Evolutionary conservation across 2,113 vertebrate species (phyloP).

Genomic region (Corvus moneduloides): DNA sequence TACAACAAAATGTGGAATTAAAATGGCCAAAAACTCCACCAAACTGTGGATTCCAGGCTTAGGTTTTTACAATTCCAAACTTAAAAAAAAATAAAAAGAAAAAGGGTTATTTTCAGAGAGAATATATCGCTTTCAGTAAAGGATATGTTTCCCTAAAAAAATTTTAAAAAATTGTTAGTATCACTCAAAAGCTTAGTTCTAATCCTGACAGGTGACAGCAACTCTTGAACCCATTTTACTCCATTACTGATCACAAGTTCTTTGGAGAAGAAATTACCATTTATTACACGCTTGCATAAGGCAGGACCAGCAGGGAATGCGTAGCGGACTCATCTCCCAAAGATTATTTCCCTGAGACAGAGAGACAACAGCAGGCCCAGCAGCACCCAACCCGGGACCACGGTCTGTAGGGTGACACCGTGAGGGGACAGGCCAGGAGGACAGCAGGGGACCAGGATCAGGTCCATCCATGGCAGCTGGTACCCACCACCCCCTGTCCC

Average conservation of each 20-base stretch:
- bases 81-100: too few relatives aligned
- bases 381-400: not conserved
- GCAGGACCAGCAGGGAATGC: rapidly evolving
- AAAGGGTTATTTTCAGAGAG: not conserved
- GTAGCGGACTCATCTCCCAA: rapidly evolving
- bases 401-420: rapidly evolving
- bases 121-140: too few relatives aligned
- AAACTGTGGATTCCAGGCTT: not conserved
- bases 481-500: not conserved
- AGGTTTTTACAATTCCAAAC: not conserved
- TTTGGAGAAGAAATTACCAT: not conserved
- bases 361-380: not conserved
- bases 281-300: rapidly evolving
- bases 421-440: not conserved
- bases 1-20: rapidly evolving
- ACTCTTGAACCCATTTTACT: not conserved
- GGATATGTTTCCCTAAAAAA: too few relatives aligned
- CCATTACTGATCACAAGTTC: not conserved
- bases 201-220: not conserved
- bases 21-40: not conserved
- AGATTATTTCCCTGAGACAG: not conserved
- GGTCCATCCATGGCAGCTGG: rapidly evolving
- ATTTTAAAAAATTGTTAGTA: too few relatives aligned
- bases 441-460: not conserved
- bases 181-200: too few relatives aligned